A percentile compares a stretch with the other conserved stretches of the same genome.
These are phyloP conservation scores for Nephrocerus scutellatus DNA, from an alignment of 2,888 invertebrate species.

Conservation along the genomic window DNA sequence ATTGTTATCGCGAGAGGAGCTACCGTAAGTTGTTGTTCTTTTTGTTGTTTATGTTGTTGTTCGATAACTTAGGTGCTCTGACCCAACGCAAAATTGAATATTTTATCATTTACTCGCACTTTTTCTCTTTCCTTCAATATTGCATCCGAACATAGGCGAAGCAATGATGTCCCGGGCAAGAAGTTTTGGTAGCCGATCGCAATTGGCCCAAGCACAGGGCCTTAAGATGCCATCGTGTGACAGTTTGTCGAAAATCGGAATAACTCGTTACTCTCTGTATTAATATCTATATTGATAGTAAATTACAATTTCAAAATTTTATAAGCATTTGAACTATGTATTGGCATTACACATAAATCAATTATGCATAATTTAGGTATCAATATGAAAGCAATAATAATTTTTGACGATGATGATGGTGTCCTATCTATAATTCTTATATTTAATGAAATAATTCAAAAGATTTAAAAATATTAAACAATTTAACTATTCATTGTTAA, in stretches of 20 bases:
- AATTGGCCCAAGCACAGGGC: conserved; percentile 74
- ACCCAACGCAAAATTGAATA: conserved; percentile 17
- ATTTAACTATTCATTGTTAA: too few relatives aligned
- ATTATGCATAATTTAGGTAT: too few relatives aligned
- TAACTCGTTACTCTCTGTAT: conserved; percentile 33
- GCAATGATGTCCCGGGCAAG: conserved; percentile 90
- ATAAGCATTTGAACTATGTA: too few relatives aligned
- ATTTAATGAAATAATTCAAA: too few relatives aligned
- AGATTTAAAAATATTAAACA: too few relatives aligned
- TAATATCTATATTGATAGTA: too few relatives aligned
- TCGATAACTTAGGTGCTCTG: conserved; percentile 10
- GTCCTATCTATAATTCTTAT: too few relatives aligned
- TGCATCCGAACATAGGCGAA: conserved; percentile 57
- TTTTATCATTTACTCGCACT: conserved; percentile 8
- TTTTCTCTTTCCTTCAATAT: conserved; percentile 1
- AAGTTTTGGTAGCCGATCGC: conserved; percentile 79
- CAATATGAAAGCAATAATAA: too few relatives aligned
- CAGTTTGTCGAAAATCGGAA: conserved; percentile 54
- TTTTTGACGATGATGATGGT: too few relatives aligned
- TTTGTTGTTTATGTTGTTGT: too few relatives aligned
- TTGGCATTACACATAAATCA: too few relatives aligned
- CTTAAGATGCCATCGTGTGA: conserved; percentile 77
- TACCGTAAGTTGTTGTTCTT: conserved; percentile 56
- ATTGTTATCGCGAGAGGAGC: conserved; percentile 87
- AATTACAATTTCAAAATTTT: too few relatives aligned